Conservation (phyloP, 2,797 vertebrate species). For the Danio choprae region DNA sequence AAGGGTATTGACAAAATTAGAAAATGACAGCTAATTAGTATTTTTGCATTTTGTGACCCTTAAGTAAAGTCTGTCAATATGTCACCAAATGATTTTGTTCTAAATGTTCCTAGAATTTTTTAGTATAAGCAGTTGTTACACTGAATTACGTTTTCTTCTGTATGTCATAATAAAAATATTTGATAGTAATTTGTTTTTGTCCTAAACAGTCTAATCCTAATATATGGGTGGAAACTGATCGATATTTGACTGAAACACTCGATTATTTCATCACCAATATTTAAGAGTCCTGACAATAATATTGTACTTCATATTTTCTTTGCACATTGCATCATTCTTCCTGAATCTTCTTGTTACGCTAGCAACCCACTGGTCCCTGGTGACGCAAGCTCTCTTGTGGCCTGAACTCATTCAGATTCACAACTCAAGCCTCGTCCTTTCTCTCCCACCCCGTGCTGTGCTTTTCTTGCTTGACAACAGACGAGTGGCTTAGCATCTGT, state of each 20-base stretch:
- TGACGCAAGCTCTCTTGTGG: constrained; percentile 20
- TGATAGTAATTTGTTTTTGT: no score
- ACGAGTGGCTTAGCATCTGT: constrained; percentile 1
- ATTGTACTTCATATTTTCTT: constrained; percentile 35
- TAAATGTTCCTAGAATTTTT: no score
- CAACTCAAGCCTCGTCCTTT: constrained; percentile 4
- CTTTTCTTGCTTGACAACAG: constrained; percentile 33
- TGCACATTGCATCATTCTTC: constrained; percentile 56
- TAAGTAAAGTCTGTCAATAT: no score
- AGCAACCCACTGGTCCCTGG: neutral
- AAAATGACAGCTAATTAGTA: no score
- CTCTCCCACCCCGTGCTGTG: constrained; percentile 7
- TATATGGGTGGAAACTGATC: no score
- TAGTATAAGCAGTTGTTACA: no score
- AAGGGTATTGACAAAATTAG: no score
- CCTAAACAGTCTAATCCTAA: no score
- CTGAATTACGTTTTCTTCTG: no score
- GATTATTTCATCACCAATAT: neutral
- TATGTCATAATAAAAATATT: no score
- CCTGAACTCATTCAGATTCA: constrained; percentile 35
- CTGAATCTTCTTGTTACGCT: constrained; percentile 19
- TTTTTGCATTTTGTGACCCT: no score
- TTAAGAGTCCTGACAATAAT: constrained; percentile 12
- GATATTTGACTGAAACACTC: neutral
- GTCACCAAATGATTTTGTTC: no score